A percentile compares a stretch with the other conserved stretches of the same genome.
These are phyloP conservation scores for Aratinga solstitialis DNA, from an alignment of 2,797 vertebrate species.

Conservation along the genomic window DNA sequence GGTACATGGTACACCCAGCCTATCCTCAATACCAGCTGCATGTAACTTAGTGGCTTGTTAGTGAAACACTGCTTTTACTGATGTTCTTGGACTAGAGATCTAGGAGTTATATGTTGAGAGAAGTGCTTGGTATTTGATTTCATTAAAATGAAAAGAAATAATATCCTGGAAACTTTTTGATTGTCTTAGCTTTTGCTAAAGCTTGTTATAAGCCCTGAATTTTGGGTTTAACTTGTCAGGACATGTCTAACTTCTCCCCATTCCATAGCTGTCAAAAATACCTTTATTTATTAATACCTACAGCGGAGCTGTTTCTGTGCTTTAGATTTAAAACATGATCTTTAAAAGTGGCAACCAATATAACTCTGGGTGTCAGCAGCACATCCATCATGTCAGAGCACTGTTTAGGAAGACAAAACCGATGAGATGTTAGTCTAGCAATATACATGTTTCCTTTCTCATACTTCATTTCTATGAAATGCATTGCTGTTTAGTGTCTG, in stretches of 20 bases:
- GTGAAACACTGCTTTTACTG: not conserved
- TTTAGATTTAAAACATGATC: slow-evolving; percentile 41
- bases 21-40: not conserved
- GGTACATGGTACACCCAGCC: not conserved
- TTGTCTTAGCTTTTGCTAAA: not conserved
- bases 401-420: not conserved
- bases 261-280: not conserved
- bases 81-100: not conserved
- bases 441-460: slow-evolving; percentile 19
- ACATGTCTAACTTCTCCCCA: not conserved
- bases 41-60: not conserved
- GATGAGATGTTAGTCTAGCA: slow-evolving; percentile 17
- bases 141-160: not conserved
- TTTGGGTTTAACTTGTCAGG: not conserved
- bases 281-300: slow-evolving; percentile 47
- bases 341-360: slow-evolving; percentile 37
- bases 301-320: not conserved
- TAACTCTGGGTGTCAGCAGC: slow-evolving; percentile 41
- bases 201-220: not conserved
- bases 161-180: not conserved
- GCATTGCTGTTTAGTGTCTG: not conserved
- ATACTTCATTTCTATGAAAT: not conserved
- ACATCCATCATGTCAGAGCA: slow-evolving; percentile 24
- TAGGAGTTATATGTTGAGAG: not conserved
- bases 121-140: not conserved